Base-by-base conservation (phyloP, 2,888 invertebrate species). In the Cataglyphis cursor region DNA sequence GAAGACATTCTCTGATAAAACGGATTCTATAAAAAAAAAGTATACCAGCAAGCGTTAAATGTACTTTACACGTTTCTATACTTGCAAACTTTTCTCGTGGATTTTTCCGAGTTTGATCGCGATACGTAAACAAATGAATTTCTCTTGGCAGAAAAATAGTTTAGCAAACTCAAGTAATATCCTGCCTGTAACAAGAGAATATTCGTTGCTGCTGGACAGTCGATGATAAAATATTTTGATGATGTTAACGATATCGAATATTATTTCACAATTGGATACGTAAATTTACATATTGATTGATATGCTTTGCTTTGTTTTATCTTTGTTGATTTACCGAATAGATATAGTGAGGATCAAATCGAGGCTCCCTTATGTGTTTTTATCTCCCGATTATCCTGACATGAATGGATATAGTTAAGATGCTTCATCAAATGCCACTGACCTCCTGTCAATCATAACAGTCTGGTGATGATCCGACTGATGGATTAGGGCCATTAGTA, bases 401-500 rank as follows among this genome's bases (percentile, higher is more conserved):
- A 48, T 68, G 41, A 54, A 81, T 57, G 24, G 81, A 65, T 51
- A 44, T 64, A 75, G 76, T 84, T 75, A 65, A 85, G 82, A 65
- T 51, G 62, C 28, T 51, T 44, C 48, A 61, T 61, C 76, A 76
- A 76, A 76, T 83, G 78, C 76, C 74, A 59, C 76, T 83, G 85
- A 66, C 64, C 75, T 54, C 54, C 83, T 73, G 85, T 85, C 88
- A 84, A 38, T 66, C 48, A 64, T 76, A 21, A 83, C 75, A 62
- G 76, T 68, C 35, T 59, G 31, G 31, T 48, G 75, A 62, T 65
- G 51, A 41, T 21, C 57, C 9, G 64, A 72, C 78, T 89, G 89
- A 89, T 89, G 86, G 89, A 89, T 89, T 83, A 85, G 61, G 65
- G 68, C 86, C 88, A 89, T 89, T 89, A 89, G 86, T 70, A 83